Conservation (phyloP, 2,113 vertebrate species). For the Pelecanoides urinatrix region DNA sequence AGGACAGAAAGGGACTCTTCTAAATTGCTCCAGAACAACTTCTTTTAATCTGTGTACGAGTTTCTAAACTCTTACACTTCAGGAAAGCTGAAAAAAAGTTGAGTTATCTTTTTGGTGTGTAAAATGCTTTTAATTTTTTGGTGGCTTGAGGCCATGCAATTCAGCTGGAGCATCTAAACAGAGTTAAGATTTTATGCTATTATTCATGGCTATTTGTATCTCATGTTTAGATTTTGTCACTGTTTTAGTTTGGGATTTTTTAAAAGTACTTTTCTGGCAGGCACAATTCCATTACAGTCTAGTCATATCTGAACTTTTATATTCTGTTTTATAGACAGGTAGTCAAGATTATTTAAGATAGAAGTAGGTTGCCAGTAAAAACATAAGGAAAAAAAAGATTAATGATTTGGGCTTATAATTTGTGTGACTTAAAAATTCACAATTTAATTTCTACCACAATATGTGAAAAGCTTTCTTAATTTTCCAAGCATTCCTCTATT, state of each 20-base stretch:
- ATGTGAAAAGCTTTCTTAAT: not conserved
- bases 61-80: not conserved
- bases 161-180: not conserved
- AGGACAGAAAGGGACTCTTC: not conserved
- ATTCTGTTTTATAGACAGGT: not conserved
- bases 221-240: not conserved
- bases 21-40: not conserved
- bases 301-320: not conserved
- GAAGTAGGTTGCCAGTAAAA: not conserved
- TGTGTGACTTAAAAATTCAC: not conserved
- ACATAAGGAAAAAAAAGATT: accelerated
- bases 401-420: not conserved
- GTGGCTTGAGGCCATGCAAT: not conserved
- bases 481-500: not conserved
- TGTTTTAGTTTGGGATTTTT: not conserved
- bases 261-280: not conserved
- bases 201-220: not conserved
- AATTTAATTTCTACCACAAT: not conserved
- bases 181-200: not conserved
- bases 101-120: not conserved
- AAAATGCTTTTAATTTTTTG: not conserved
- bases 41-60: not conserved
- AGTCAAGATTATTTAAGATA: not conserved
- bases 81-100: not conserved
- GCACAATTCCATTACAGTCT: not conserved